These are phyloP conservation scores for Battus philenor DNA, from an alignment of 1,140 invertebrate genomes.

Conservation along the genomic window DNA sequence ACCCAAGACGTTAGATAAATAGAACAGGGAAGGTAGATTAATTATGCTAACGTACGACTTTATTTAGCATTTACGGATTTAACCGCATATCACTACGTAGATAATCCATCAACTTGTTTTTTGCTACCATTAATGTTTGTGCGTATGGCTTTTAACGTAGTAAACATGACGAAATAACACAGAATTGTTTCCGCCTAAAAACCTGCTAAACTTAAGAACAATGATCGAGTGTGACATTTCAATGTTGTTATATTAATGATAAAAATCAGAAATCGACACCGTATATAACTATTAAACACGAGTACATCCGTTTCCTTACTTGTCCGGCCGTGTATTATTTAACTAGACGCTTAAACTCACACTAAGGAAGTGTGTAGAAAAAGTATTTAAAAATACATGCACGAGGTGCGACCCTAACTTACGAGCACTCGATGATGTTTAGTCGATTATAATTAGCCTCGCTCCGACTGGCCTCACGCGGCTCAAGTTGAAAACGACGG, in stretches of 20 bases:
- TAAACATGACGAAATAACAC: too few relatives aligned
- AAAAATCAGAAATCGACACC: background rate
- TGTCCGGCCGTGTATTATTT: conserved; percentile 10
- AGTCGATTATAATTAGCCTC: conserved; percentile 73
- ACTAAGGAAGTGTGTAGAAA: conserved; percentile 38
- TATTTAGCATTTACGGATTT: conserved; percentile 39
- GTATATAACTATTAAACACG: background rate
- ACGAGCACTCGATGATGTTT: conserved; percentile 70
- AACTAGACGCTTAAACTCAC: conserved; percentile 16
- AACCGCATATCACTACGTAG: conserved; percentile 36
- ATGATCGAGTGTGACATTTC: conserved; percentile 9
- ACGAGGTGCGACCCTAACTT: conserved; percentile 60
- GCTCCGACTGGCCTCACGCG: conserved; percentile 42
- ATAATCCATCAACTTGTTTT: conserved; percentile 27
- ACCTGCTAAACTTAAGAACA: conserved; percentile 1
- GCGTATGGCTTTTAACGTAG: too few relatives aligned
- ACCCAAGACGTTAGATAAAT: conserved; percentile 45
- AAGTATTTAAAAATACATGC: conserved; percentile 59
- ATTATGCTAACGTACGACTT: conserved; percentile 54
- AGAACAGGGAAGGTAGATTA: conserved; percentile 53
- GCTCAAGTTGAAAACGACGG: conserved; percentile 28
- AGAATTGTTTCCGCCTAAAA: conserved; percentile 8
- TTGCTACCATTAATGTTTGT: too few relatives aligned
- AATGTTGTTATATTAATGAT: background rate
- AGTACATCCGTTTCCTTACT: background rate